A percentile compares a stretch with the other conserved stretches of the same genome.
Conservation (phyloP, 1,140 invertebrate genomes). For the Pseudomyrmex concolor region DNA sequence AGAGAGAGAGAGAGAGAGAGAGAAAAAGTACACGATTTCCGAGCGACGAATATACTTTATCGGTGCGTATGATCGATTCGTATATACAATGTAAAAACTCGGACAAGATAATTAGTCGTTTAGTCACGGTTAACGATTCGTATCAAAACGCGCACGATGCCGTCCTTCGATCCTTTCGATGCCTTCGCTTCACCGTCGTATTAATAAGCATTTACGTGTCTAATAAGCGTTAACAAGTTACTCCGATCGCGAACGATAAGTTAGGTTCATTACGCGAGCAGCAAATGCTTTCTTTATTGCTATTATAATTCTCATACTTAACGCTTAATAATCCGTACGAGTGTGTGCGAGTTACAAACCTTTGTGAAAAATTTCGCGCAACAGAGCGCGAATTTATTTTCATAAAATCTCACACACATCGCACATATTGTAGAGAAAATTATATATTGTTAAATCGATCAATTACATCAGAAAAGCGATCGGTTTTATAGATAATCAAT, state of each 20-base stretch:
- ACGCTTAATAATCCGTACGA: not conserved
- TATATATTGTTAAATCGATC: not conserved
- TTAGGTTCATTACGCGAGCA: constrained; percentile 50
- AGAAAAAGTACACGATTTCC: not conserved
- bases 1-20: not conserved
- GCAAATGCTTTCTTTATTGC: not conserved
- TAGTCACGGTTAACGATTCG: constrained; percentile 60
- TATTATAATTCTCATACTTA: constrained; percentile 27
- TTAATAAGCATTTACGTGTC: constrained; percentile 58
- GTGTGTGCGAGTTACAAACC: not conserved
- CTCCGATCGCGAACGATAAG: constrained; percentile 53
- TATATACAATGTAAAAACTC: constrained; percentile 32
- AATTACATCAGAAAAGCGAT: too few relatives aligned
- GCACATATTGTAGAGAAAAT: not conserved
- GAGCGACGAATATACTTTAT: constrained; percentile 48
- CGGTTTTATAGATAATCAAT: too few relatives aligned
- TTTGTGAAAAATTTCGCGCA: not conserved
- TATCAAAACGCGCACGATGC: constrained; percentile 55
- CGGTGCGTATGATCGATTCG: constrained; percentile 51
- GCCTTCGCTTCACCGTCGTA: constrained; percentile 49
- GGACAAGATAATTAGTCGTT: constrained; percentile 60
- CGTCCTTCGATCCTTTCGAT: constrained; percentile 57
- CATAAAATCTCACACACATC: not conserved
- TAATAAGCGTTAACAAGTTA: constrained; percentile 61
- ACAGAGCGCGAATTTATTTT: not conserved